These are phyloP conservation scores for rabbit (Oryctolagus cuniculus) DNA, from an alignment of 2,113 vertebrate species.

Conservation along the genomic window mOryCun1.1 NC_091437.1:48369501-48370000, in stretches of 20 bases:
- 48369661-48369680: neutral
- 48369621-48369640: neutral
- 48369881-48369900: neutral
- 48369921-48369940: no score
- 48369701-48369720: neutral
- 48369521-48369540: neutral
- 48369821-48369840: neutral
- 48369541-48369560: neutral
- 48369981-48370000: no score
- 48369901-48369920: neutral
- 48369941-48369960: no score
- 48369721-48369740: neutral
- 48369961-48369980: no score
- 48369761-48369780: neutral
- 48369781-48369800: neutral
- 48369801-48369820: neutral
- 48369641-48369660: neutral
- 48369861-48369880: neutral
- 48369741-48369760: neutral
- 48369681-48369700: neutral
- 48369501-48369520: neutral
- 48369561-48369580: neutral
- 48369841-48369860: neutral
- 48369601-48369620: neutral
- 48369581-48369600: no score